Base-by-base conservation (phyloP, 2,888 invertebrate genomes). In the Muscina levida region DNA sequence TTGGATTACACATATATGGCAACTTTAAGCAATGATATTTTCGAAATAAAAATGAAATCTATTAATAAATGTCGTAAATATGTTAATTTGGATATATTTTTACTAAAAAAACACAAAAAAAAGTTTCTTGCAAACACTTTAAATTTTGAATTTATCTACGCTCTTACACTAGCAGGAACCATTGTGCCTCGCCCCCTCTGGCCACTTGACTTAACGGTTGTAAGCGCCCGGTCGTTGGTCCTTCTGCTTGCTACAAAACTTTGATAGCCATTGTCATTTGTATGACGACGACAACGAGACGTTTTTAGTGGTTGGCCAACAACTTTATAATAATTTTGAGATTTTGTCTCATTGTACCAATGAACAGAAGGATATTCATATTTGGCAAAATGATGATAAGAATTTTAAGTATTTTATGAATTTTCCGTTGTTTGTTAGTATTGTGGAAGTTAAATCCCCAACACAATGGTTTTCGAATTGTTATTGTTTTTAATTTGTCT, bases 401-500 rank as follows among this genome's bases (percentile, higher is more conserved):
- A 65, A 76, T 76, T 76, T 76, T 44, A 76, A 76, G 75, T 70
- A 76, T 76, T 76, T 76, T 76, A 76, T 76, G 65, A 76, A 76
- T 76, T 76, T 31, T 3, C 8, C 8, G 75, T 62, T 76, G 62
- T 70, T 53, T 70, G 44, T 75, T 44, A 39, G 59, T 59, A 4
- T 17, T 6, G 19, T 37, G 37, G 39, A 19, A 39, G 5, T 19
- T 19, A 51, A 17, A 22, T 22, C 11, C 17, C 6, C 37, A 39
- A 37, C 37, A 59, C 59, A 59, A 59, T 59, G 59, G 10, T 39
- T 13, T 39, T 1, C 19, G 31, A 31, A 59, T 13, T 59, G 59
- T 59, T 59, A 39, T 59, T 59, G 59, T 59, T 59, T 57, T 59
- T 59, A 59, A 59, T 59, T 59, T 59, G 59, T 59, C 39, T 59